Base-by-base conservation (phyloP, 2,888 invertebrate genomes). In the Cheilosia impressa region DNA sequence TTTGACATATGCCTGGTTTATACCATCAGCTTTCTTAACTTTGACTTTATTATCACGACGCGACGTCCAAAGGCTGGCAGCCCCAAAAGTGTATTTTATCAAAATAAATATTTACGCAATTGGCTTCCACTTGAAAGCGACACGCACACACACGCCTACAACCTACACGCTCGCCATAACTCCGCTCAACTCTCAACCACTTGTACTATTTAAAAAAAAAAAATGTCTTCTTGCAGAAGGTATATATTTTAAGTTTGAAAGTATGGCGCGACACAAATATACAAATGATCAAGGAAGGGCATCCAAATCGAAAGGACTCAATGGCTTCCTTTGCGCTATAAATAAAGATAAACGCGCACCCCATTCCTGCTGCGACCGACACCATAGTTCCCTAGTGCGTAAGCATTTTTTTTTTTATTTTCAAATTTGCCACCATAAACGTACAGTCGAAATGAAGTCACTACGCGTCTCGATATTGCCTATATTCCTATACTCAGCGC, bases 321-420 rank as follows among this genome's bases (percentile, higher is more conserved):
- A 66, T 80, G 80, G 66, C 80, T 71, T 79, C 79, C 78, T 72
- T 65, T 55, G 63, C 19, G 19, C 84, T 84, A 84, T 80, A 76
- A 68, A 78, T 84, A 84, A 73, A 50, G 47, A 45, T 68, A 62
- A 63, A 73, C 69, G 52, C 31, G 34, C 75, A 80, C 66, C 75
- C 84, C 73, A 58, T 50, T 75, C 2, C 24, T 17, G 31, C 31
- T 31, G 31, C 31, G 31, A 19, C 41, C 55, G 55, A 62, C 63
- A 80, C 47, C 50, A 58, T n/a, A 41, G 13, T 34, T 4, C 17
- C n/a, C 41, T 13, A 43, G 15, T 60, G n/a, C 17, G n/a, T 45
- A 45, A 17, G n/a, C 6, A 19, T 27, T n/a, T 41, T 62, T 62
- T 62, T 22, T 65, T 45, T 38, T 15, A 63, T 53, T 66, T 73